Percentiles rank a stretch among this genome's conserved stretches.
These are phyloP conservation scores for Acrocephalus kingi DNA, from an alignment of 2,113 vertebrate genomes.

Conservation along the genomic window DNA sequence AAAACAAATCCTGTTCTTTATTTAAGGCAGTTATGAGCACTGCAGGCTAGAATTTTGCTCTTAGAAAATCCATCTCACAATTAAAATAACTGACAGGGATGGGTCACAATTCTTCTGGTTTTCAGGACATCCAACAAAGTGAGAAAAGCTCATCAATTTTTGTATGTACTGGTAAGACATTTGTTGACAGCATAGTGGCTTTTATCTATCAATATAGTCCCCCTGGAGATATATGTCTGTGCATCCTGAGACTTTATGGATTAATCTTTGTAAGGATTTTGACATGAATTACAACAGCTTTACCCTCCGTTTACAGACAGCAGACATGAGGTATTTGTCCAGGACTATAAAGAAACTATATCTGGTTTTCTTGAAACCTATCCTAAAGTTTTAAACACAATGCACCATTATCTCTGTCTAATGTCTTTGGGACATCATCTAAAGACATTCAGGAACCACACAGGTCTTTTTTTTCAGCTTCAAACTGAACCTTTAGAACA, in stretches of 20 bases:
- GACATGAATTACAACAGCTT: slow-evolving; percentile 42
- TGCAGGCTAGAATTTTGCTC: neutral
- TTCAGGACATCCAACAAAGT: slow-evolving; percentile 19
- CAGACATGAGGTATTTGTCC: neutral
- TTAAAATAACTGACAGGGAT: slow-evolving; percentile 30
- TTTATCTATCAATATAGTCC: slow-evolving; percentile 53
- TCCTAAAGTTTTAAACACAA: slow-evolving; percentile 9
- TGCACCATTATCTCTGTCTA: neutral
- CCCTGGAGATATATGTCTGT: neutral
- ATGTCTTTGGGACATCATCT: neutral
- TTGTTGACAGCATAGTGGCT: slow-evolving; percentile 29
- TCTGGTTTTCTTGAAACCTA: neutral
- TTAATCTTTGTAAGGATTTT: slow-evolving; percentile 44
- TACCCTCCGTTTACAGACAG: neutral
- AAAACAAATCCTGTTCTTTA: neutral
- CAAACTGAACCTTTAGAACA: neutral
- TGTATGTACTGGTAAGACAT: slow-evolving; percentile 4
- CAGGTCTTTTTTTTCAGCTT: neutral
- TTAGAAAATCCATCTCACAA: neutral
- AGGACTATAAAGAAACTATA: neutral
- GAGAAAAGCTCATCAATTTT: slow-evolving; percentile 53
- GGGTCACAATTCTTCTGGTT: neutral
- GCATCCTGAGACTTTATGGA: slow-evolving; percentile 51
- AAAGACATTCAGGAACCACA: neutral
- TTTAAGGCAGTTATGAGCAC: neutral